phyloP scores from a whole-genome alignment of 2,113 vertebrate species.

The Eubucco bourcierii region DNA sequence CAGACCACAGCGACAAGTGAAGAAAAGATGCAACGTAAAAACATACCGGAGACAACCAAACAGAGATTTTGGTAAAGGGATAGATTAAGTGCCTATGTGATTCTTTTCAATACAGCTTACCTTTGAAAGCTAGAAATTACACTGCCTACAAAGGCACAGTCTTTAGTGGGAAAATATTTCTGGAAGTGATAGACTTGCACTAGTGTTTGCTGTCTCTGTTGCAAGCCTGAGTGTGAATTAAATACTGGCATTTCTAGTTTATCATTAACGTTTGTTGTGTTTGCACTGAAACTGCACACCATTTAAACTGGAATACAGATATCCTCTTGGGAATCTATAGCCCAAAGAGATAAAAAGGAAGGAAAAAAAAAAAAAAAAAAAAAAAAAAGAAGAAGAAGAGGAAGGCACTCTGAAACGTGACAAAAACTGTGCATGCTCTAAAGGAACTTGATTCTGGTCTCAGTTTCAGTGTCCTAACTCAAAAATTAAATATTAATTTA shows the following conservation, averaged over 20 bases:
- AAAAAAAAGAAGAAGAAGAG: not conserved
- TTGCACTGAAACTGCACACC: not conserved
- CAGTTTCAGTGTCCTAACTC: not conserved
- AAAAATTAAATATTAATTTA: not conserved
- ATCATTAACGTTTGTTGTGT: not conserved
- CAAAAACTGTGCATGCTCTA: not conserved
- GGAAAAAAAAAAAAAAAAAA: not conserved
- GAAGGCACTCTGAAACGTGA: slow-evolving; percentile 36
- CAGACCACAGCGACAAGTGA: not conserved
- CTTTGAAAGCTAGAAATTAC: not conserved
- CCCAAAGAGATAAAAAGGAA: not conserved
- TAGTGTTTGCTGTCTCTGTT: not conserved
- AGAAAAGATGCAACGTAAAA: not conserved
- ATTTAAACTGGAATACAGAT: not conserved
- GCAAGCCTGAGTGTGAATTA: not conserved
- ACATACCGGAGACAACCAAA: not conserved
- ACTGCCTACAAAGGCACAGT: not conserved
- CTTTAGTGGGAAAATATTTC: not conserved
- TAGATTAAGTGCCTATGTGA: not conserved
- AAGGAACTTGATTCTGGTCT: not conserved
- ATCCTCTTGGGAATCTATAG: not conserved
- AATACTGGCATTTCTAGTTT: not conserved
- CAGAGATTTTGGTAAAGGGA: not conserved
- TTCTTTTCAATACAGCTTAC: not conserved
- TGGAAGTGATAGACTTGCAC: not conserved